Evolutionary conservation across 2,888 invertebrate species (phyloP).

Genomic region (Watsonalla cultraria): DNA sequence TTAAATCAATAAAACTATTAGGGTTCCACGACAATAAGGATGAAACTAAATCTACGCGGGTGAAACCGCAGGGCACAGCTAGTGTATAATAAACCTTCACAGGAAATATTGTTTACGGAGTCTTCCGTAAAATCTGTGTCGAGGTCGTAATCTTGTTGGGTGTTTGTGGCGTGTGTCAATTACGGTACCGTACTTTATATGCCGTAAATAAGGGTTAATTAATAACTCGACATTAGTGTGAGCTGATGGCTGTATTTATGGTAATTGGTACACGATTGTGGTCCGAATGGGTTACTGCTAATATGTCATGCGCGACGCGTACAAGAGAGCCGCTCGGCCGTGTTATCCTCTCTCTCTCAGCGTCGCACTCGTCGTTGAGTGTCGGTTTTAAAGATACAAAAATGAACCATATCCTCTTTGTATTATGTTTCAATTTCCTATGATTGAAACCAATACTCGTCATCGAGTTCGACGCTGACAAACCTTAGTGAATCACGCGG

Average conservation of each 20-base stretch:
- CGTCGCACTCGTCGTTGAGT: no score
- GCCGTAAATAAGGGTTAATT: neutral
- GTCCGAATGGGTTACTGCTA: neutral
- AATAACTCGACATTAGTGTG: neutral
- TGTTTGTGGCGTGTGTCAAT: neutral
- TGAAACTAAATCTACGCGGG: no score
- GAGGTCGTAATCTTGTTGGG: neutral
- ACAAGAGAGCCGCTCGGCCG: neutral
- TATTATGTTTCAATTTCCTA: no score
- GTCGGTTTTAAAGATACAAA: no score
- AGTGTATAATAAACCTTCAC: neutral
- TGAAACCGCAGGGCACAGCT: no score
- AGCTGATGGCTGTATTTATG: neutral
- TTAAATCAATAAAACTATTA: no score
- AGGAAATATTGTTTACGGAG: neutral
- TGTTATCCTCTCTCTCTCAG: no score
- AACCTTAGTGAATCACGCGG: no score
- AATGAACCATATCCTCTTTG: no score
- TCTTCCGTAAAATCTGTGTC: neutral
- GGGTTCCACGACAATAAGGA: no score
- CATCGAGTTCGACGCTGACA: no score
- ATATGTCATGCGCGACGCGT: neutral
- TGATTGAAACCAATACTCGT: no score
- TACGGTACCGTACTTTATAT: neutral
- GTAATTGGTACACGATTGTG: neutral